Evolutionary conservation across 2,888 invertebrate genomes (phyloP).

Genomic region (Beris morrisii): DNA sequence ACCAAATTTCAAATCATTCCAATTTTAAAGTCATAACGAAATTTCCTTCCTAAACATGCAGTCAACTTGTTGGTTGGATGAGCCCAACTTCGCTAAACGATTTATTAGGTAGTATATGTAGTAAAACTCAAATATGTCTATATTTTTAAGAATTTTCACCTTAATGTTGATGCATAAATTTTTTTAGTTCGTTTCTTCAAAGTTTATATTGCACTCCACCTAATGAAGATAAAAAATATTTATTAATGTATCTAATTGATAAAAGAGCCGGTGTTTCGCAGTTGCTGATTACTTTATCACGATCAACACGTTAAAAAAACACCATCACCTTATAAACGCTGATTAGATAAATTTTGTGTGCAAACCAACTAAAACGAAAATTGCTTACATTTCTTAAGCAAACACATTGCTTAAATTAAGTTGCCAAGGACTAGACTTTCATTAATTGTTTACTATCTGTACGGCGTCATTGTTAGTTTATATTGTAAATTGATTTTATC

Average conservation of each 20-base stretch:
- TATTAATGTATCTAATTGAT: too few relatives aligned
- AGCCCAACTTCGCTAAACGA: slow-evolving; percentile 7
- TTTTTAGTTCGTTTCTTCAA: too few relatives aligned
- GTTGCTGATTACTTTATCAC: too few relatives aligned
- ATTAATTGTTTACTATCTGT: slow-evolving; percentile 4
- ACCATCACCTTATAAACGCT: background rate
- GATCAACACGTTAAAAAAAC: too few relatives aligned
- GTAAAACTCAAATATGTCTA: background rate
- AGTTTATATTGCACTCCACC: too few relatives aligned
- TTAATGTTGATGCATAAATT: too few relatives aligned
- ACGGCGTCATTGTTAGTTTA: slow-evolving; percentile 6
- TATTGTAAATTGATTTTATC: background rate
- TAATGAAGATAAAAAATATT: too few relatives aligned
- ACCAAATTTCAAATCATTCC: background rate
- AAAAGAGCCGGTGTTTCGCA: too few relatives aligned
- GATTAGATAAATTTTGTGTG: slow-evolving; percentile 23
- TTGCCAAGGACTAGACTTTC: slow-evolving; percentile 1
- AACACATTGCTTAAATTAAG: slow-evolving; percentile 6
- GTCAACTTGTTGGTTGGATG: slow-evolving; percentile 12
- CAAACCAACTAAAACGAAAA: slow-evolving; percentile 9
- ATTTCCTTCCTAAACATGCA: slow-evolving; percentile 18
- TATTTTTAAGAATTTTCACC: background rate
- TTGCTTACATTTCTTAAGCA: slow-evolving; percentile 11
- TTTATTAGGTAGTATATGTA: slow-evolving; percentile 17
- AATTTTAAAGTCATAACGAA: slow-evolving; percentile 9